A percentile compares a stretch with the other conserved stretches of the same genome.
Evolutionary conservation across 2,888 invertebrate species (phyloP).

Genomic region (Gnatocerus cornutus): DNA sequence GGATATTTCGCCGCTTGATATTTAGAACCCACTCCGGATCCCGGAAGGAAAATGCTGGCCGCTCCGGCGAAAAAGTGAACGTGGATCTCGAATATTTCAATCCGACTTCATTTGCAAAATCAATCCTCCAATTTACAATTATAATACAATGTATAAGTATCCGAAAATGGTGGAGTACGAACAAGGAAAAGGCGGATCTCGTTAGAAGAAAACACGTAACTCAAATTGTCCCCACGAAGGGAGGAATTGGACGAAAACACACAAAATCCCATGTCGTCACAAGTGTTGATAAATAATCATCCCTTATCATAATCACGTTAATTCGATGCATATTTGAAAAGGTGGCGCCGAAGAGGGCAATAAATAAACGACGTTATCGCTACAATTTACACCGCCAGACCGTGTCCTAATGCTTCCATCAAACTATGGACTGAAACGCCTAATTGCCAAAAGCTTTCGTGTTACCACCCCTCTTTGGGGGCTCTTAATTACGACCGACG

Average conservation of each 20-base stretch:
- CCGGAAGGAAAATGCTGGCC: slow-evolving; percentile 54
- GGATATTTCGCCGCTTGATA: slow-evolving; percentile 61
- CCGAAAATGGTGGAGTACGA: slow-evolving; percentile 55
- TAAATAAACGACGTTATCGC: slow-evolving; percentile 58
- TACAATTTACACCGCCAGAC: slow-evolving; percentile 65
- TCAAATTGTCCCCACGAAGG: slow-evolving; percentile 58
- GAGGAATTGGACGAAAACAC: slow-evolving; percentile 35
- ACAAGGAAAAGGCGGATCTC: slow-evolving; percentile 64
- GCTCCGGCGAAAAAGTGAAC: slow-evolving; percentile 36
- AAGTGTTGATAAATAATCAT: slow-evolving; percentile 25
- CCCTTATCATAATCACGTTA: slow-evolving; percentile 33
- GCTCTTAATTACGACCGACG: slow-evolving; percentile 65
- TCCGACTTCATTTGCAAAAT: slow-evolving; percentile 50
- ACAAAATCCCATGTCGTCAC: slow-evolving; percentile 15
- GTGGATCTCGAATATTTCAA: no score
- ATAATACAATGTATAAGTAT: slow-evolving; percentile 57
- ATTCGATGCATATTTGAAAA: slow-evolving; percentile 21
- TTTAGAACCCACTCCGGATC: slow-evolving; percentile 55
- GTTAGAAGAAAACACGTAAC: slow-evolving; percentile 62
- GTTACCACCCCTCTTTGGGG: slow-evolving; percentile 64
- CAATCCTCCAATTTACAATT: slow-evolving; percentile 60
- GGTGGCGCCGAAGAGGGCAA: background rate
- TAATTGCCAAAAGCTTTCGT: slow-evolving; percentile 70
- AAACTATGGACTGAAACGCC: slow-evolving; percentile 66
- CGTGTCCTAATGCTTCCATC: slow-evolving; percentile 66